These are phyloP conservation scores for Achroia grisella DNA, from an alignment of 1,140 invertebrate genomes.

Conservation along the genomic window DNA sequence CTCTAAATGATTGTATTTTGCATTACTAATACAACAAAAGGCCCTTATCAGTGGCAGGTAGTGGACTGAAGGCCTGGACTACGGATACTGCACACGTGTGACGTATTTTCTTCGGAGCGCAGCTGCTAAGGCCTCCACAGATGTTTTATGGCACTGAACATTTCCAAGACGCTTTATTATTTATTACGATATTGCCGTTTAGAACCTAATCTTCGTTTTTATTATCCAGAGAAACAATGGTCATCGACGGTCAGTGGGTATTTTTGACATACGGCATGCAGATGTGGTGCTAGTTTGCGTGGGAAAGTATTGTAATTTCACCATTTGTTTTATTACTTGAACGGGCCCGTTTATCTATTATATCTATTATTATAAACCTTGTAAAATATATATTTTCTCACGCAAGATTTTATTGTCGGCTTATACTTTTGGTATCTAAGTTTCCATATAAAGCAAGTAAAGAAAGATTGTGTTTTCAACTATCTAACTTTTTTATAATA, in stretches of 20 bases:
- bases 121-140: constrained; percentile 59
- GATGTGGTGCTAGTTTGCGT: constrained; percentile 40
- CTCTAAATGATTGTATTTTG: constrained; percentile 16
- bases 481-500: too few relatives aligned
- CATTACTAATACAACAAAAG: constrained; percentile 27
- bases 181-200: constrained; percentile 68
- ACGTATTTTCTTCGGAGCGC: constrained; percentile 57
- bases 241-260: constrained; percentile 43
- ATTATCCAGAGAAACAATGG: constrained; percentile 65
- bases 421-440: too few relatives aligned
- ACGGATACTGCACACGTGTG: constrained; percentile 52
- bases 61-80: constrained; percentile 23
- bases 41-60: constrained; percentile 24
- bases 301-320: constrained; percentile 37
- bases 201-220: constrained; percentile 66
- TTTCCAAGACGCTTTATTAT: constrained; percentile 67
- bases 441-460: too few relatives aligned
- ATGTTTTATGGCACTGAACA: constrained; percentile 67
- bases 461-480: too few relatives aligned
- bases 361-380: too few relatives aligned
- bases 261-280: constrained; percentile 59
- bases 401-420: too few relatives aligned
- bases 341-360: not conserved
- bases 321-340: constrained; percentile 10
- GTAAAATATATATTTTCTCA: too few relatives aligned